Evolutionary conservation across 2,797 vertebrate species (phyloP).

Genomic region (Helostoma temminkii): DNA sequence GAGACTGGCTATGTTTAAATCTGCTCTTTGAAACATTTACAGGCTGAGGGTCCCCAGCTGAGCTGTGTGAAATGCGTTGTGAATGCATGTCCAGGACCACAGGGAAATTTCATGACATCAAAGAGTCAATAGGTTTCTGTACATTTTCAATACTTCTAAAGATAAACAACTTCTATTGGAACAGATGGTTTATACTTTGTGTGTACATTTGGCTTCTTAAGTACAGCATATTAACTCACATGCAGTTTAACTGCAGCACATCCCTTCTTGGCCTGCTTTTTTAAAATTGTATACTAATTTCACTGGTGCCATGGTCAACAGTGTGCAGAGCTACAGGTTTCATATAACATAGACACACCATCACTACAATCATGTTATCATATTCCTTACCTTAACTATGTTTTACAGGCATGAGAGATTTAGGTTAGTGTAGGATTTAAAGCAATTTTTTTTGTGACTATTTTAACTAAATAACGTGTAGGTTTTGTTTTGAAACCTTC

Average conservation of each 20-base stretch:
- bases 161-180: constrained; percentile 59
- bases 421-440: neutral
- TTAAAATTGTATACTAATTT: constrained; percentile 10
- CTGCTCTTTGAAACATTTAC: constrained; percentile 61
- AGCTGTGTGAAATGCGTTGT: constrained; percentile 36
- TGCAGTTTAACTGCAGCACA: constrained; percentile 23
- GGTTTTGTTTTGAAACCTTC: no score
- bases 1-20: constrained; percentile 40
- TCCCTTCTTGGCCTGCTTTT: neutral
- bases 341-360: constrained; percentile 1
- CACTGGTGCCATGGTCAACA: constrained; percentile 10
- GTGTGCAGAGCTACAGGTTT: constrained; percentile 16
- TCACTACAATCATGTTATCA: neutral
- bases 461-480: constrained; percentile 7
- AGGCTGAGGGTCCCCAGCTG: constrained; percentile 53
- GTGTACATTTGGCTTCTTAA: constrained; percentile 30
- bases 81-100: constrained; percentile 61
- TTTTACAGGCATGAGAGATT: neutral
- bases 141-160: constrained; percentile 56
- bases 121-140: constrained; percentile 43
- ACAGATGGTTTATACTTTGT: constrained; percentile 45
- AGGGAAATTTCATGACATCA: constrained; percentile 38
- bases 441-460: neutral
- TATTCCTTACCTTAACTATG: constrained; percentile 3
- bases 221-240: constrained; percentile 24